Base-by-base conservation (phyloP, 2,113 vertebrate genomes). In the Desmodus rotundus region DNA sequence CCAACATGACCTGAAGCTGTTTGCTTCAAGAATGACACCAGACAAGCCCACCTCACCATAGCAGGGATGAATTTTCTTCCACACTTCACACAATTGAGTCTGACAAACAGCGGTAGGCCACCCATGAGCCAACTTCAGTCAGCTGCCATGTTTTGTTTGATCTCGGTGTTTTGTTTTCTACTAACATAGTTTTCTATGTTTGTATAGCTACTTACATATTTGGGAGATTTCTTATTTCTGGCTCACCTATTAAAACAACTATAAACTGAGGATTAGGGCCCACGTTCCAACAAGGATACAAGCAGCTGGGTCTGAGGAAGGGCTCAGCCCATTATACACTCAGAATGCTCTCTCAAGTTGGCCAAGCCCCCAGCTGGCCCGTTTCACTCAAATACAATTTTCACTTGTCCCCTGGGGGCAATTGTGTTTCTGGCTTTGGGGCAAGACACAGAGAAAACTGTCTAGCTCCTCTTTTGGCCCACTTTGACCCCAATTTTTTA, bases 231-330 rank as follows among this genome's bases (percentile, higher is more conserved):
- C 14, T 9, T 70, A 72, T 77, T 77, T 88, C 52, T 86, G 20
- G 22, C 16, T 91, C 9, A 63, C 16, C 41, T 89, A 33, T 52
- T 47, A 58, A 24, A 65, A 45, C 87, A 3, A 26, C 56, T 58
- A 5, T 33, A 86, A n/a, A 43, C 31, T 67, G 43, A 58, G 7
- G 13, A 36, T 86, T 86, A 52, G 12, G 58, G n/a, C 15, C 72
- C 14, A 63, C 68, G 58, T 91, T 77, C 52, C 67, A 73, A 47
- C 17, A 61, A 84, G 41, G 38, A 77, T 24, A 67, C 33, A 74
- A 85, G 38, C 65, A 93, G 65, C 72, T 91, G 78, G n/a, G 33
- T 72, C 76, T 93, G 83, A 95, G 61, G 76, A 78, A 88, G 8
- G 19, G 10, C 70, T 73, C 68, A 88, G 24, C 20, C 36, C 61